Base-by-base conservation (phyloP, 2,113 vertebrate genomes). In the Felis catus region DNA sequence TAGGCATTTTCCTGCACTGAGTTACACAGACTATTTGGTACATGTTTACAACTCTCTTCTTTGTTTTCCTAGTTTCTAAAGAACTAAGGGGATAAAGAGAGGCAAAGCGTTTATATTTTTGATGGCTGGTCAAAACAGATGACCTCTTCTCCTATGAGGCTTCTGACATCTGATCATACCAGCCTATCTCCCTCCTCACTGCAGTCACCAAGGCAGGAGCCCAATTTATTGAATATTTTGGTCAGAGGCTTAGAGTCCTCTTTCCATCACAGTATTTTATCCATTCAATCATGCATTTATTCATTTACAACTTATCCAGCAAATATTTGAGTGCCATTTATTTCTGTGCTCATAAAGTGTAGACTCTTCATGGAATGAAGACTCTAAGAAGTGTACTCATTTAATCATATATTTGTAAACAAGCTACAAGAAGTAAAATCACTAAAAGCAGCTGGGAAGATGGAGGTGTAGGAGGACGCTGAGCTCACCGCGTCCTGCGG, bases 11-110 rank as follows among this genome's bases (percentile, higher is more conserved):
- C 18, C 13, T 36, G 18, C 63, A 39, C 7, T 93, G 82, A 91
- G 78, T 80, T 82, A 90, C 16, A 70, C 0, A 25, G 39, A 89
- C 15, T 45, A 12, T 74, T 88, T 21, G 21, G 13, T 58, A 25
- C n/a, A 36, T 41, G 16, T 89, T 90, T 79, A 86, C 4, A 84
- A 83, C 10, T 83, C 66, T 73, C 58, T 83, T 48, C 45, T 84
- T 65, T 76, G 31, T 33, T 83, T 91, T 93, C 78, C 51, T 95
- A 78, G 92, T 96, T 93, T 85, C n/a, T 65, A 85, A 92, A 95
- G 5, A 4, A 79, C 2, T 39, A 48, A 81, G 41, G 5, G 5
- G 4, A 41, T 29, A 11, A 18, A 81, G 45, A 78, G 33, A 61
- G 53, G 41, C 23, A 39, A 61, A 13, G 63, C 19, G 3, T 39